A percentile compares a stretch with the other conserved stretches of the same genome.
Conservation (phyloP, 2,797 vertebrate species). For the Oreortyx pictus region DNA sequence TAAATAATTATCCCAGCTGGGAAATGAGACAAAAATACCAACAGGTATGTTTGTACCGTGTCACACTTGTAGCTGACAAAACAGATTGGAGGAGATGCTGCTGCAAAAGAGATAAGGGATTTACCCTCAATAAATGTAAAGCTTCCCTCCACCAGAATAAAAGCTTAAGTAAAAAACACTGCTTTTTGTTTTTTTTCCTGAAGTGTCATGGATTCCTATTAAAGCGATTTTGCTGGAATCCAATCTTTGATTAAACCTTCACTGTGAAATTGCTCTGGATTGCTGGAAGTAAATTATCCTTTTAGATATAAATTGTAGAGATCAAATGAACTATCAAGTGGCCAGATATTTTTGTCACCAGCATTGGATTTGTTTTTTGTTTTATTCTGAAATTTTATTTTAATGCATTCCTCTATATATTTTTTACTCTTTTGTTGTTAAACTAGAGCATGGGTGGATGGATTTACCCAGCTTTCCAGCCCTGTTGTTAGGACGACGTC, state of each 20-base stretch:
- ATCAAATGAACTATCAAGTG: slow-evolving; percentile 1
- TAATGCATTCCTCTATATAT: not conserved
- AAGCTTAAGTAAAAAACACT: slow-evolving; percentile 41
- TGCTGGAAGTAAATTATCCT: slow-evolving; percentile 51
- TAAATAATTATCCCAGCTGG: slow-evolving; percentile 39
- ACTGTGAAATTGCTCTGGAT: slow-evolving; percentile 53
- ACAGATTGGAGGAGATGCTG: slow-evolving; percentile 49
- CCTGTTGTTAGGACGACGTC: not conserved
- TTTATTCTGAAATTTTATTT: not conserved
- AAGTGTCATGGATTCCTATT: slow-evolving; percentile 53
- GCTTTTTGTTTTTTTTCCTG: not conserved
- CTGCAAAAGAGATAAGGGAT: slow-evolving; percentile 63
- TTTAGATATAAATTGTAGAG: slow-evolving; percentile 16
- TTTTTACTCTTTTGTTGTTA: not conserved
- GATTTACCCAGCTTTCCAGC: not conserved
- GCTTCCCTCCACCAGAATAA: slow-evolving; percentile 50
- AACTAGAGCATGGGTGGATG: not conserved
- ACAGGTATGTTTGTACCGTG: slow-evolving; percentile 40
- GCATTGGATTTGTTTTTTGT: not conserved
- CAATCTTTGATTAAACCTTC: slow-evolving; percentile 55
- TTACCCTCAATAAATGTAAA: slow-evolving; percentile 45
- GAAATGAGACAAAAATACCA: slow-evolving; percentile 43
- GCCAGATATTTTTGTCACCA: not conserved
- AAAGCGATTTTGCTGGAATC: slow-evolving; percentile 56
- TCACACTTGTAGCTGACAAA: slow-evolving; percentile 37